Evolutionary conservation across 2,113 vertebrate species (phyloP).

Genomic region (Paradoxurus hermaphroditus): DNA sequence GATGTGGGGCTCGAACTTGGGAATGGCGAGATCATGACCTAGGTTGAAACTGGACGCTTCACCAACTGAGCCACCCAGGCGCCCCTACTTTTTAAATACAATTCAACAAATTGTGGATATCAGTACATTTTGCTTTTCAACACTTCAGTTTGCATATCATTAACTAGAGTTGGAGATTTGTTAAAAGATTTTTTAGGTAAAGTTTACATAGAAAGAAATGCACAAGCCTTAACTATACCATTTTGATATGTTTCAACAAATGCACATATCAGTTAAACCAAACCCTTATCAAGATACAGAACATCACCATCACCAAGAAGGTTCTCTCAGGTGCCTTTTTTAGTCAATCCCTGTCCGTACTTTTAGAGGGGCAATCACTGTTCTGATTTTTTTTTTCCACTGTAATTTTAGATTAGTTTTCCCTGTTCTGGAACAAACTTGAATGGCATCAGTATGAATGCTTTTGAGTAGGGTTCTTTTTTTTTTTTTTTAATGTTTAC

Average conservation of each 20-base stretch:
- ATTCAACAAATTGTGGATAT: not conserved
- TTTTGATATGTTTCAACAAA: not conserved
- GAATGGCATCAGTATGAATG: not conserved
- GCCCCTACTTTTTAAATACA: not conserved
- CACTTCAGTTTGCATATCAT: not conserved
- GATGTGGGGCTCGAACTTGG: too few species aligned
- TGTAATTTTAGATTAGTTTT: not conserved
- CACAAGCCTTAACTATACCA: not conserved
- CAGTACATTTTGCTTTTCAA: not conserved
- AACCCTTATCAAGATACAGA: not conserved
- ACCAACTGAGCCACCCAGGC: too few species aligned
- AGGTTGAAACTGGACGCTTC: too few species aligned
- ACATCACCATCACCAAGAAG: not conserved
- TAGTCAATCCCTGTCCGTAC: not conserved
- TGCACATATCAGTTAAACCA: not conserved
- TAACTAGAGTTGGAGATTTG: not conserved
- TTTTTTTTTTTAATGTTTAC: too few species aligned
- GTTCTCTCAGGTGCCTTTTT: not conserved
- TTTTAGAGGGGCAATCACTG: not conserved
- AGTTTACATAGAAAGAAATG: not conserved
- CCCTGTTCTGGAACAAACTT: not conserved
- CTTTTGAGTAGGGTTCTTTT: not conserved
- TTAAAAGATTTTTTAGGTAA: not conserved
- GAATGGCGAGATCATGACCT: too few species aligned
- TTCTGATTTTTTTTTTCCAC: not conserved